A percentile compares a stretch with the other conserved stretches of the same genome.
phyloP scores from a whole-genome alignment of 2,113 vertebrate species.

The Aspidoscelis tigris region DNA sequence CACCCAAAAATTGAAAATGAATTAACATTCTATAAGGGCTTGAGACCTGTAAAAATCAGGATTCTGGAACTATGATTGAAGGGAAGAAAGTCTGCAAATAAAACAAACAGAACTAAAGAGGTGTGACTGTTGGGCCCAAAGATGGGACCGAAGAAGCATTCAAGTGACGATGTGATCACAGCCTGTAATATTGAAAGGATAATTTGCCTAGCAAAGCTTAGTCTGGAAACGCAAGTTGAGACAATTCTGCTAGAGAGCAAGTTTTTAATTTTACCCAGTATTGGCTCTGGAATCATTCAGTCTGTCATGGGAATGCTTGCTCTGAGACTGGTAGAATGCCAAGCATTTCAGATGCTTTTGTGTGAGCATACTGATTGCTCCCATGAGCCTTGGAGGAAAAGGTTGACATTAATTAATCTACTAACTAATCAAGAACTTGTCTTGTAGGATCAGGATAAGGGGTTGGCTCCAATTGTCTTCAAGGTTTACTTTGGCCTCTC shows the following conservation, averaged over 20 bases:
- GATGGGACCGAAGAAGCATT: no score
- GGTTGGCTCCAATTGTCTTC: constrained; percentile 58
- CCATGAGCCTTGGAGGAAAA: constrained; percentile 63
- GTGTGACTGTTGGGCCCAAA: no score
- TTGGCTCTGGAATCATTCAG: constrained; percentile 68
- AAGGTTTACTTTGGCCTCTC: constrained; percentile 50
- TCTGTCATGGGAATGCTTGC: constrained; percentile 71
- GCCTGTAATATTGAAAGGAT: no score
- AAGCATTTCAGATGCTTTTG: constrained; percentile 78
- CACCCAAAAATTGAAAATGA: no score
- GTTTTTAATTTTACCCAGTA: constrained; percentile 72
- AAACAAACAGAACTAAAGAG: no score
- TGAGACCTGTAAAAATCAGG: no score
- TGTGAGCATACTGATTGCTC: constrained; percentile 71
- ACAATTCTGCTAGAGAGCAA: constrained; percentile 61
- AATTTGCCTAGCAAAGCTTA: constrained; percentile 42
- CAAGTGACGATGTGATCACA: no score
- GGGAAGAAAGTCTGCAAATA: no score
- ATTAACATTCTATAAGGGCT: no score
- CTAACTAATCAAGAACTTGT: constrained; percentile 71
- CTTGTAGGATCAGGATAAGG: constrained; percentile 54
- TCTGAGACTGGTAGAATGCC: constrained; percentile 75
- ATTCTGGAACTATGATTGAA: no score
- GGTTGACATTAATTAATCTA: constrained; percentile 73
- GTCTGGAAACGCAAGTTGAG: constrained; percentile 59